Evolutionary conservation across 2,797 vertebrate genomes (phyloP).

Genomic region (Neopelma chrysocephalum): DNA sequence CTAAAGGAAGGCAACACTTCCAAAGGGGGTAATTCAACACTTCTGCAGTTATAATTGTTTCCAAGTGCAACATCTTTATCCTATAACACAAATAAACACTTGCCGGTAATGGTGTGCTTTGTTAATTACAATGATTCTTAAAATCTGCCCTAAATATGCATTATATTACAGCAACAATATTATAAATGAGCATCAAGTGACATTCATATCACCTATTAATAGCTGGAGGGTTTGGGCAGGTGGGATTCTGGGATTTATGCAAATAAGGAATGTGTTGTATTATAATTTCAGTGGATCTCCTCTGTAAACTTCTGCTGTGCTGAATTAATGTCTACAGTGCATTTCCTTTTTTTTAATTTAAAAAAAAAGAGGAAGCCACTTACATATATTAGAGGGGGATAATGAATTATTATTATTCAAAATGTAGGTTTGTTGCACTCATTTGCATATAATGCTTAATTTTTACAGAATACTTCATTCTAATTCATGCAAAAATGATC

Average conservation of each 20-base stretch:
- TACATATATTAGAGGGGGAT: slow-evolving; percentile 70
- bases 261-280: slow-evolving; percentile 62
- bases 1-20: slow-evolving; percentile 27
- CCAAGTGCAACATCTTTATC: slow-evolving; percentile 38
- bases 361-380: slow-evolving; percentile 52
- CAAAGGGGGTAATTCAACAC: slow-evolving; percentile 58
- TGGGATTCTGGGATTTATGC: slow-evolving; percentile 76
- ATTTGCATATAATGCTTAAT: slow-evolving; percentile 80
- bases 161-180: slow-evolving; percentile 66
- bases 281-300: slow-evolving; percentile 65
- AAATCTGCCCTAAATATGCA: slow-evolving; percentile 72
- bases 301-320: slow-evolving; percentile 73
- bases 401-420: slow-evolving; percentile 78
- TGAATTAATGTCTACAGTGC: slow-evolving; percentile 71
- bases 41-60: slow-evolving; percentile 58
- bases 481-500: slow-evolving; percentile 75
- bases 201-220: slow-evolving; percentile 77
- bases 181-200: slow-evolving; percentile 72
- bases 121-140: slow-evolving; percentile 62
- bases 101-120: slow-evolving; percentile 56
- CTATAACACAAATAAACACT: slow-evolving; percentile 47
- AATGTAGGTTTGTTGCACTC: slow-evolving; percentile 65
- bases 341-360: background rate
- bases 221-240: slow-evolving; percentile 66
- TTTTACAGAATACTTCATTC: slow-evolving; percentile 74